Percentiles rank a stretch among this genome's conserved stretches.
Evolutionary conservation across 2,797 vertebrate genomes (phyloP).

Genomic region (Smutsia gigantea): DNA sequence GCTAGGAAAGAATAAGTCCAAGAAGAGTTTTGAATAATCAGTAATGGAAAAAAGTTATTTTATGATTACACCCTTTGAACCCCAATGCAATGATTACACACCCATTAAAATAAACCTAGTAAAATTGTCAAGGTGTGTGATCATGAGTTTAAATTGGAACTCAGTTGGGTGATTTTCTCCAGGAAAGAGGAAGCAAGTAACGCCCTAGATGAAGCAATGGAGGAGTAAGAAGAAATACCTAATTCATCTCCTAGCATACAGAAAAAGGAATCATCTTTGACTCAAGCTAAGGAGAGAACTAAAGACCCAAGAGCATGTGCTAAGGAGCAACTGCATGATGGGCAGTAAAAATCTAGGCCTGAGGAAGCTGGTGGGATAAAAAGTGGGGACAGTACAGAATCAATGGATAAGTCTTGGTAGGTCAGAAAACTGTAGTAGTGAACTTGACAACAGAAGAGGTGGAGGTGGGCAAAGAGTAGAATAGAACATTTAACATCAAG

Average conservation of each 20-base stretch:
- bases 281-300: background rate
- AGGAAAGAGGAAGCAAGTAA: conserved; percentile 16
- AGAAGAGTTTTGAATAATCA: background rate
- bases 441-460: background rate
- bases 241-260: background rate
- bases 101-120: background rate
- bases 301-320: background rate
- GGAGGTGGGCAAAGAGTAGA: background rate
- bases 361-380: background rate
- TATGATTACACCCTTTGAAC: background rate
- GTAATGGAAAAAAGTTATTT: background rate
- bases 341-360: background rate
- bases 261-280: background rate
- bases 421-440: background rate
- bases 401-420: background rate
- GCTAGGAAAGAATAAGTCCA: background rate
- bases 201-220: background rate
- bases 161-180: background rate
- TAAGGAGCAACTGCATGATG: background rate
- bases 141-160: conserved; percentile 3
- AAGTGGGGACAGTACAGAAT: background rate
- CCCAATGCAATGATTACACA: background rate
- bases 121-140: background rate
- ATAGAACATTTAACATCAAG: background rate
- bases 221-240: background rate